Base-by-base conservation (phyloP, 2,797 vertebrate species). In the Anabacerthia variegaticeps region DNA sequence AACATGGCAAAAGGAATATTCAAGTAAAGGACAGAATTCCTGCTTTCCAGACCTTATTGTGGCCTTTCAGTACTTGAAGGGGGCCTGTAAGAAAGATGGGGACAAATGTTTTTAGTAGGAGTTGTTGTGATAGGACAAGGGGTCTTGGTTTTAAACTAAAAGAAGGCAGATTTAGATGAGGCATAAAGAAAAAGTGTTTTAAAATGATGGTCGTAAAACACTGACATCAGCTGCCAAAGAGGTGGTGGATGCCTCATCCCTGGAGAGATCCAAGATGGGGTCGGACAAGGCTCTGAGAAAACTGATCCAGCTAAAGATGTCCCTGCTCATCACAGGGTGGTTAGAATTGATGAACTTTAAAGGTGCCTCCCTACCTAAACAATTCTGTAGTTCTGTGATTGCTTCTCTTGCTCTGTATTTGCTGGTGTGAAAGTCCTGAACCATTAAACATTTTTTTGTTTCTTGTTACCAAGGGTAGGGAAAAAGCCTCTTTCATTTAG, bases 81-180 rank as follows among this genome's bases (percentile, higher is more conserved):
- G 23, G 8, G 8, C n/a, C 43, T 39, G 3, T 30, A 30, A 51
- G 43, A 63, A 44, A 11, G 9, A 30, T 13, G 12, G 9, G 4
- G 4, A 37, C 28, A 39, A 56, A 76, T 2, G 24, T 18, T 24
- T 24, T 68, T 24, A 36, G 10, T 32, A n/a, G 41, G 10, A 10
- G 1, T 9, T 28, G 11, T n/a, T 49, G 46, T 0, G 0, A 14
- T 10, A 55, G 6, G 34, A 37, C 6, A n/a, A 69, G 5, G 13
- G 5, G 3, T 24, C 32, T 17, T 28, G 27, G 11, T n/a, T 56
- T 63, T 28, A 62, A 69, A 62, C 2, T 49, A n/a, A 62, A 76
- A 22, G 7, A 63, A 37, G 4, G 24, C 32, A 82, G 43, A 56
- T 44, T 63, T 37, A 51, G 27, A 51, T 30, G 9, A 51, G 0